Base-by-base conservation (phyloP, 2,113 vertebrate genomes). In the Syrrhaptes paradoxus region DNA sequence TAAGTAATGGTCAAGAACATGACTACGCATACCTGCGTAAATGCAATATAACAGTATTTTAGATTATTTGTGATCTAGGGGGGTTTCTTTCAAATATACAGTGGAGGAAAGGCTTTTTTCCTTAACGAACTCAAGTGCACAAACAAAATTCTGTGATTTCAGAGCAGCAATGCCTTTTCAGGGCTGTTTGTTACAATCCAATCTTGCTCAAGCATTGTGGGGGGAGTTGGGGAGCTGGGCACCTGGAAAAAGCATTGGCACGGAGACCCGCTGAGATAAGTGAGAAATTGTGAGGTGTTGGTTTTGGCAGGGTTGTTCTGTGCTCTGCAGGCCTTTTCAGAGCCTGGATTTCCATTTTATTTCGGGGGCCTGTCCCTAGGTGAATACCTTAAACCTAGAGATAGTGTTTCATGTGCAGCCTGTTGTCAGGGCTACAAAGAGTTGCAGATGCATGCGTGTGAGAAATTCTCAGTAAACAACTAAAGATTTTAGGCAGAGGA, bases 391-490 rank as follows among this genome's bases (percentile, higher is more conserved):
- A 67, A 55, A 62, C 46, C 74, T 28, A 3, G 80, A 85, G 72
- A 34, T 13, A 9, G 9, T 0, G 0, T 10, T 79, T 11, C 45
- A 46, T 4, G 9, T 26, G 74, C 73, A 93, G 96, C 89, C 59
- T 45, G 92, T 95, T 95, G 94, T 95, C 92, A 95, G 87, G 94
- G 87, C 91, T 95, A 87, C 89, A 5, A 61, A 87, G 49, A 63
- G 54, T 7, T n/a, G 93, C 89, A 80, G 87, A 59, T 49, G 87
- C 75, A 73, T 3, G 0, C 0, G 29, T 25, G 48, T 32, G 77
- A 62, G 73, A 89, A 71, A 73, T 3, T 48, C 66, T 79, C 49
- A 2, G 62, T 34, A 89, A 83, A 92, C 87, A 87, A 14, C 15
- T 31, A 24, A 49, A 38, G 51, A 29, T 54, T 93, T 91, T 25